Evolutionary conservation across 2,888 invertebrate species (phyloP).

Genomic region (Pocota personata): DNA sequence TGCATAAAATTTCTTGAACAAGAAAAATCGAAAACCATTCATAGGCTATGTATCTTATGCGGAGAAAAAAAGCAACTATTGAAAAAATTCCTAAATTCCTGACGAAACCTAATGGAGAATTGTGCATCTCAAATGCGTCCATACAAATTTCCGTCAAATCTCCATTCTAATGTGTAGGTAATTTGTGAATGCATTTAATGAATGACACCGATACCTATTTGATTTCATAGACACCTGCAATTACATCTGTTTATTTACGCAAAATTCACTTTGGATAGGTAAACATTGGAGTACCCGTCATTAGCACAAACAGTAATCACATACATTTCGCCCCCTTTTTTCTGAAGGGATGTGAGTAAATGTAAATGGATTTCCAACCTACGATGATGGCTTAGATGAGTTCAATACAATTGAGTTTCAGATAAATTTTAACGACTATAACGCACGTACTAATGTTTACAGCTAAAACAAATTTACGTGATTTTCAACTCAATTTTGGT

Average conservation of each 20-base stretch:
- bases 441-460: constrained; percentile 63
- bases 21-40: too few species aligned
- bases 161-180: not conserved
- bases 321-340: not conserved
- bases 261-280: constrained; percentile 31
- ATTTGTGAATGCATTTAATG: not conserved
- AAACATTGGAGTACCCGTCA: constrained; percentile 24
- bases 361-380: constrained; percentile 26
- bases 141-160: too few species aligned
- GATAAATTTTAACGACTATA: not conserved
- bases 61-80: too few species aligned
- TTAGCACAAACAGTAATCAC: not conserved
- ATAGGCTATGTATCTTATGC: too few species aligned
- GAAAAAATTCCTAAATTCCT: too few species aligned
- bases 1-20: too few species aligned
- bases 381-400: constrained; percentile 18
- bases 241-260: constrained; percentile 16
- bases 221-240: not conserved
- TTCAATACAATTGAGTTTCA: not conserved
- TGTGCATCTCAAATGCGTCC: too few species aligned
- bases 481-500: constrained; percentile 54
- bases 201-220: not conserved
- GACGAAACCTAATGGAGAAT: too few species aligned
- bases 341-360: not conserved
- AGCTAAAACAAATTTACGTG: constrained; percentile 69